These are phyloP conservation scores for Cancer borealis DNA, from an alignment of 2,888 invertebrate species.

Conservation along the genomic window DNA sequence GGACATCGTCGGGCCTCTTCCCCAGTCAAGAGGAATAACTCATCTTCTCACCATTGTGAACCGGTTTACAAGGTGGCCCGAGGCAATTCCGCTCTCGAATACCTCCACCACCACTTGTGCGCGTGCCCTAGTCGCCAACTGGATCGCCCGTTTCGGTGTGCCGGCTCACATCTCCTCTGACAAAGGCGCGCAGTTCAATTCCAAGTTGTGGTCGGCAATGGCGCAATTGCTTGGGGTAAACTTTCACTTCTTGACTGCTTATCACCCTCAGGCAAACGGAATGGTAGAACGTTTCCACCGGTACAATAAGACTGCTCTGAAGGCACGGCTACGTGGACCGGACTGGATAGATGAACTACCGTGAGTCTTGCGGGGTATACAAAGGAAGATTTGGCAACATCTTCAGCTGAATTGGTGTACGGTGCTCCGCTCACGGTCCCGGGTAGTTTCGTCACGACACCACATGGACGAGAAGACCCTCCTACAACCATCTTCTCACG, in stretches of 20 bases:
- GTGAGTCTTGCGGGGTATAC: too few relatives aligned
- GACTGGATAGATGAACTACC: slow-evolving; percentile 37
- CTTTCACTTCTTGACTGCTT: neutral
- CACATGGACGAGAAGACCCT: neutral
- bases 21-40: too few relatives aligned
- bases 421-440: neutral
- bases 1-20: too few relatives aligned
- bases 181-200: neutral
- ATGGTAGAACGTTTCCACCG: slow-evolving; percentile 25
- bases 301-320: slow-evolving; percentile 26
- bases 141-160: neutral
- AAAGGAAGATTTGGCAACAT: too few relatives aligned
- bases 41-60: too few relatives aligned
- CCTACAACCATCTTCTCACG: neutral
- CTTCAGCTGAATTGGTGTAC: too few relatives aligned
- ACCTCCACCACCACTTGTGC: slow-evolving; percentile 2
- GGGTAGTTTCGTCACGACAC: neutral
- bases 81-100: slow-evolving; percentile 39
- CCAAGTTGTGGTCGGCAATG: slow-evolving; percentile 36
- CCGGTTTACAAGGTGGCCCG: too few relatives aligned
- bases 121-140: neutral
- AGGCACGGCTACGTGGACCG: neutral
- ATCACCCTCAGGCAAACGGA: slow-evolving; percentile 39
- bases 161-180: neutral
- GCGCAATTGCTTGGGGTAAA: neutral